A percentile compares a stretch with the other conserved stretches of the same genome.
These are phyloP conservation scores for Peromyscus nudipes DNA, from an alignment of 2,797 vertebrate species.

Conservation along the genomic window DNA sequence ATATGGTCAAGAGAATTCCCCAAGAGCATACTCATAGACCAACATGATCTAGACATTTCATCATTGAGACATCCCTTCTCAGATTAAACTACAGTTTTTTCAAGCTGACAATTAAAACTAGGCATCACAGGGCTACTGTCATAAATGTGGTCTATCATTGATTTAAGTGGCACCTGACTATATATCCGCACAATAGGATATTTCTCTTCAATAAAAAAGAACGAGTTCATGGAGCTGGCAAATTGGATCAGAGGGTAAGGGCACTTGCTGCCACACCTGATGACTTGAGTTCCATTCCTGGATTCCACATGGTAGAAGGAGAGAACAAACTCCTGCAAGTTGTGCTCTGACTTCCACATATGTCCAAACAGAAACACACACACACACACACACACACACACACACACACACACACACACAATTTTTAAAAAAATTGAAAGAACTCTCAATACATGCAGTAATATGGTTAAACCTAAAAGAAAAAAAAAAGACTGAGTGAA, in stretches of 20 bases:
- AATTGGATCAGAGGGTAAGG: not conserved
- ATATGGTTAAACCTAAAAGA: not conserved
- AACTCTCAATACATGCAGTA: not conserved
- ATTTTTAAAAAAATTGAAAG: not conserved
- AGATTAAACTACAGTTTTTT: not conserved
- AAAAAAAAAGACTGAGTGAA: not conserved
- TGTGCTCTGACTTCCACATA: not conserved
- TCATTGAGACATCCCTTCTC: not conserved
- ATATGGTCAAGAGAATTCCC: not conserved
- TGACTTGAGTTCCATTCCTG: not conserved
- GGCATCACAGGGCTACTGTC: not conserved
- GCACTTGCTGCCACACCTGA: not conserved
- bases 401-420: not conserved
- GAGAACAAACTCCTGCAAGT: not conserved
- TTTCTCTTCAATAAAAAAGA: slow-evolving; percentile 5
- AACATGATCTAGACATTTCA: not conserved
- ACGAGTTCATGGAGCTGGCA: not conserved
- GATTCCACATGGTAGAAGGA: not conserved
- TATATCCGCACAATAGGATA: not conserved
- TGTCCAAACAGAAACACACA: not conserved
- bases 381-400: not conserved
- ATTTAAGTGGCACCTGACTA: not conserved
- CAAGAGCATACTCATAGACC: not conserved
- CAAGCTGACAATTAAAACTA: not conserved
- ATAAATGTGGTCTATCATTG: not conserved